Evolutionary conservation across 1,140 invertebrate genomes (phyloP).

Genomic region (Thaumatotibia leucotreta): DNA sequence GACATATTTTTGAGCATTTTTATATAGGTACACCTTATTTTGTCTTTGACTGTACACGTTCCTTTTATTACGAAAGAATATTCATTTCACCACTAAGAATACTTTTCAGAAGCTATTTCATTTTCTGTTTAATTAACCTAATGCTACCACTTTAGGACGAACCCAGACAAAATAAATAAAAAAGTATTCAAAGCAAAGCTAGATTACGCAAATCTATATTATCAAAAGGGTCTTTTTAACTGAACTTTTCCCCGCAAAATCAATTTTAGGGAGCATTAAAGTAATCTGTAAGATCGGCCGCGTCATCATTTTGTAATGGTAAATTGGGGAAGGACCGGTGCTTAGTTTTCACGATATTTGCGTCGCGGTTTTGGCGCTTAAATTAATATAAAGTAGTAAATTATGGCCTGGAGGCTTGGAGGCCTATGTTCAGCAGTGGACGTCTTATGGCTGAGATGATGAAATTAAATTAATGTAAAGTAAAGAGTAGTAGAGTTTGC

Average conservation of each 20-base stretch:
- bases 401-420: not conserved
- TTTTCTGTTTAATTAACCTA: not conserved
- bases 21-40: too few species aligned
- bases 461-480: too few species aligned
- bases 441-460: too few species aligned
- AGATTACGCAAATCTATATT: not conserved
- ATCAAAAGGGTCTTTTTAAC: too few species aligned
- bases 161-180: not conserved
- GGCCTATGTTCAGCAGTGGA: not conserved
- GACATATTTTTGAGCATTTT: too few species aligned
- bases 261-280: not conserved
- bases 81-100: not conserved
- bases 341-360: not conserved
- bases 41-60: too few species aligned
- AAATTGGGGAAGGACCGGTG: not conserved
- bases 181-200: not conserved
- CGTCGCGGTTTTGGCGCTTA: not conserved
- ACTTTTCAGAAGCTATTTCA: not conserved
- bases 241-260: not conserved
- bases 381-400: not conserved
- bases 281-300: not conserved
- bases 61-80: not conserved
- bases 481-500: too few species aligned
- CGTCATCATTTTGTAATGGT: conserved; percentile 1
- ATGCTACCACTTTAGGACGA: not conserved